Base-by-base conservation (phyloP, 2,113 vertebrate genomes). In the Calyptommatus sinebrachiatus region DNA sequence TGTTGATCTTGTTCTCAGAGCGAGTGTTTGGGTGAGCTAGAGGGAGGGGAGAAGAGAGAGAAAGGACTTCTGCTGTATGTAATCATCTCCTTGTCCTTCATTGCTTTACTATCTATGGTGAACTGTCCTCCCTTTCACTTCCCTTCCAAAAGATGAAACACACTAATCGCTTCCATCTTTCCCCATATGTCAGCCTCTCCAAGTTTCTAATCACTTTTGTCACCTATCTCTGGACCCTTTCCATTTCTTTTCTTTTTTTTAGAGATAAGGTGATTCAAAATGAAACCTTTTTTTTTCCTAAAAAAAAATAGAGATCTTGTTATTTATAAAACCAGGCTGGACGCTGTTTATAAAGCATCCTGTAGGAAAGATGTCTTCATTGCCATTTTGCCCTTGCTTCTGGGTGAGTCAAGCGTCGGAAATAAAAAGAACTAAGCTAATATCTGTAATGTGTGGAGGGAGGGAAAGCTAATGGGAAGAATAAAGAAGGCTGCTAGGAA, bases 311-410 rank as follows among this genome's bases (percentile, higher is more conserved):
- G 65, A 24, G 60, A 18, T n/a, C 14, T 71, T 82, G 62, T 83
- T 72, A 41, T 83, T 82, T 84, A 41, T 77, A 20, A 79, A 65
- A 4, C 35, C 70, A 76, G 9, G 24, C 48, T 79, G 73, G 57
- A 70, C 86, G 21, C 72, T 77, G n/a, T 81, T 84, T 87, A 81
- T 35, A 31, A 66, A 1, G 1, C 26, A 11, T 76, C 84, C 74
- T 69, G 0, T 0, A 0, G 78, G 74, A 84, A 71, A 88, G 78
- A 75, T 89, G 68, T 87, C 69, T 83, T 28, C 8, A 29, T 66
- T 87, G 26, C 85, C 73, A 31, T 24, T 87, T 48, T 87, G 85
- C 85, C 87, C 82, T 90, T 90, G 77, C 84, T 89, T 78, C 81
- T 90, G 82, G 79, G 50, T 82, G 73, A 65, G 46, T 88, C 89